phyloP scores from a whole-genome alignment of 2,888 invertebrate genomes.

The Calliopum simillimum region DNA sequence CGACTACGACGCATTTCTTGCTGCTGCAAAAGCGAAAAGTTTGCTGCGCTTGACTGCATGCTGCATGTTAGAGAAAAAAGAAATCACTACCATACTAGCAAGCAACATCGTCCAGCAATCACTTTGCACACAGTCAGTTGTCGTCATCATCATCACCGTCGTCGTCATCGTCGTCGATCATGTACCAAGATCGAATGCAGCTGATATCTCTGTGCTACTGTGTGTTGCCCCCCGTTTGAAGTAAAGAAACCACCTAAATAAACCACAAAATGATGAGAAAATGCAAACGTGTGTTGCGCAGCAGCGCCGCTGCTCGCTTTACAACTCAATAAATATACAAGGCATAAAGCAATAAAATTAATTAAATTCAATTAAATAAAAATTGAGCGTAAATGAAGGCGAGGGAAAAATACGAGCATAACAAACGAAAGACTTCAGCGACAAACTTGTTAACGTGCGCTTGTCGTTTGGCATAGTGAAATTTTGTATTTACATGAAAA shows the following conservation, averaged over 20 bases:
- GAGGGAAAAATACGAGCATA: background rate
- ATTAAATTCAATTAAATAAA: too few species aligned
- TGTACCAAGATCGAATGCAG: conserved; percentile 25
- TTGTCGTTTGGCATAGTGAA: too few species aligned
- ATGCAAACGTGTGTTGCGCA: background rate
- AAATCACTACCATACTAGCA: conserved; percentile 8
- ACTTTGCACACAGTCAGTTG: background rate
- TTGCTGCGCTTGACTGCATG: conserved; percentile 13
- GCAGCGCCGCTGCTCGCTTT: background rate
- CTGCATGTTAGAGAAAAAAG: conserved; percentile 5
- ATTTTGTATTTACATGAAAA: too few species aligned
- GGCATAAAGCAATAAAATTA: too few species aligned
- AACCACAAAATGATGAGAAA: background rate
- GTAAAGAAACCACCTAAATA: background rate
- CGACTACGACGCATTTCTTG: background rate
- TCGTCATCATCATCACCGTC: background rate
- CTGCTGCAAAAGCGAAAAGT: background rate
- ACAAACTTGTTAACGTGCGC: background rate
- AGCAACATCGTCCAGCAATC: too few species aligned
- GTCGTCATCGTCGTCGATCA: background rate
- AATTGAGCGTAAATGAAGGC: too few species aligned
- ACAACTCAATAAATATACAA: too few species aligned
- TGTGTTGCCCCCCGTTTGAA: background rate
- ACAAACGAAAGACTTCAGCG: too few species aligned
- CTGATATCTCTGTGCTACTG: conserved; percentile 24